A percentile compares a stretch with the other conserved stretches of the same genome.
These are phyloP conservation scores for Papilio machaon DNA, from an alignment of 1,140 invertebrate genomes.

Conservation along the genomic window DNA sequence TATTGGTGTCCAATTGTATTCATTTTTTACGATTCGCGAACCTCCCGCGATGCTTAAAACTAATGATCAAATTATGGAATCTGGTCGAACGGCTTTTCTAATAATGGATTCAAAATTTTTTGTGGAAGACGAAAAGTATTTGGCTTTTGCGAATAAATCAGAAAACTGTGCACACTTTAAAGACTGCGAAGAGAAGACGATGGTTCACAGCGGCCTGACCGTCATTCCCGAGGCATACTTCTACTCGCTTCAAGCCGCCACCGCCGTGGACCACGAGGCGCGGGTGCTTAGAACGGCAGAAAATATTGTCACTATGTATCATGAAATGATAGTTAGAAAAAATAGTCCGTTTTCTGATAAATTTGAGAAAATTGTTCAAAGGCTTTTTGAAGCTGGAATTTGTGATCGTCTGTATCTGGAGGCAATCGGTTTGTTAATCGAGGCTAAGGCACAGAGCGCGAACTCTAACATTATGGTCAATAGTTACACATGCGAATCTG, in stretches of 20 bases:
- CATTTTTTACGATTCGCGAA: conserved; percentile 62
- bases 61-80: conserved; percentile 57
- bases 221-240: conserved; percentile 53
- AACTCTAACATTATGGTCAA: conserved; percentile 60
- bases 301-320: conserved; percentile 60
- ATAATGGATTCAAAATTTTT: conserved; percentile 56
- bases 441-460: conserved; percentile 55
- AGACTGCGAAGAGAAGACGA: conserved; percentile 54
- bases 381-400: conserved; percentile 68
- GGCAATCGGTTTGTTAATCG: conserved; percentile 58
- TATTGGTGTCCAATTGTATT: conserved; percentile 63
- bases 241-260: conserved; percentile 52
- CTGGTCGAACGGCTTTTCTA: conserved; percentile 57
- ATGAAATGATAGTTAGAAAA: conserved; percentile 71
- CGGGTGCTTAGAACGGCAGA: conserved; percentile 55
- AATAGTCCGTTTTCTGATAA: conserved; percentile 46
- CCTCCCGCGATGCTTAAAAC: conserved; percentile 60
- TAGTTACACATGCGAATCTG: conserved; percentile 63
- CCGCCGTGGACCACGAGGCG: conserved; percentile 63
- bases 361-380: conserved; percentile 51
- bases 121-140: conserved; percentile 56
- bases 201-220: conserved; percentile 58
- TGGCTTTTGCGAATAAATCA: conserved; percentile 59
- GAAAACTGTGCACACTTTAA: conserved; percentile 54
- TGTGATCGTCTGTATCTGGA: conserved; percentile 58